Base-by-base conservation (phyloP, 2,888 invertebrate genomes). In the Calephelis perditalis region DNA sequence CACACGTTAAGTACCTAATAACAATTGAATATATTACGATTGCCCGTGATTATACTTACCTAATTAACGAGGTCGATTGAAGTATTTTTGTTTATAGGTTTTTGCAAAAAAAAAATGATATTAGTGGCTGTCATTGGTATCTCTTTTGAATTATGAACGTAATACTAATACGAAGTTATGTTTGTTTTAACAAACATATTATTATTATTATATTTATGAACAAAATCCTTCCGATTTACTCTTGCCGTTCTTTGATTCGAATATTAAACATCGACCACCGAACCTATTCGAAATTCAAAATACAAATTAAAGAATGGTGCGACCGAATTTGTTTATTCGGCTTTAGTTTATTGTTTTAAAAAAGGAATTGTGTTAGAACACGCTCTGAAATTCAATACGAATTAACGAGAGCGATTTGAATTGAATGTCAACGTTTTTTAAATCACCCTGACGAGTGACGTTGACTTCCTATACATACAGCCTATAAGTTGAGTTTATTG, bases 361-460 rank as follows among this genome's bases (percentile, higher is more conserved):
- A 57, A 58, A 54, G 62, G 67, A 65, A 68, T 71, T 71, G 70
- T 85, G 78, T 77, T 80, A 73, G 73, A 74, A 74, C 74, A 74
- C 75, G 75, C 73, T 71, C 74, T 75, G 90, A 83, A 89, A 90
- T 81, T 86, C 87, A 86, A 90, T 90, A 89, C 77, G 87, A 86
- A 89, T 90, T 89, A 89, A 85, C 82, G 83, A 76, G 65, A 76
- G 70, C 73, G 68, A 68, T 75, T 77, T 81, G 80, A 85, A 77
- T 79, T 77, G 76, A 70, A 72, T 67, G 72, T 71, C 71, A 70
- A 63, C 66, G 65, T 63, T 65, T 43, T 40, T 55, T 45, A 44
- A 35, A 44, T 36, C 60, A 56, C 56, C 60, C 45, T 54, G 36
- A 52, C 11, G 52, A 36, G 35, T 54, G 52, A n/a, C 52, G n/a